Base-by-base conservation (phyloP, 2,797 vertebrate genomes). In the Amniataba percoides region DNA sequence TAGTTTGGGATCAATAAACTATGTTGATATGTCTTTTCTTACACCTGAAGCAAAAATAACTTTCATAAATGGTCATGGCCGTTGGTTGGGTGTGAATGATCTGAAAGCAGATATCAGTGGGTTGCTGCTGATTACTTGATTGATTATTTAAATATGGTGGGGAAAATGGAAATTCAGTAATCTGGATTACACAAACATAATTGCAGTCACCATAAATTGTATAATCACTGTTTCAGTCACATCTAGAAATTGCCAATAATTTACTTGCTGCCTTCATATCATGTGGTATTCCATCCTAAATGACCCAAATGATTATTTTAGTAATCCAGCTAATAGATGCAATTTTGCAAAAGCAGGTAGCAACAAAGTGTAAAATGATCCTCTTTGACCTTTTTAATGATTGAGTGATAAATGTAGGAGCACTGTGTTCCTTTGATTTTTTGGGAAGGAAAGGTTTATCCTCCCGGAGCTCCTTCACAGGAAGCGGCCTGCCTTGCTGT, bases 401-500 rank as follows among this genome's bases (percentile, higher is more conserved):
- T 21, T 70, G 12, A 71, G 74, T 68, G 62, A 61, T 56, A 57
- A 52, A 59, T 55, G 77, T n/a, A 42, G 57, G 55, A 42, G 55
- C 71, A 77, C 64, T 74, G 77, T 74, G 21, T 66, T 61, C 27
- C 31, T 58, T 62, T 57, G 9, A 7, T 63, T 39, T 58, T 77
- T 3, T 31, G n/a, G n/a, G 56, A 60, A 58, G 48, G 40, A 78
- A 62, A 87, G 53, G 51, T 71, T 80, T 74, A 70, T 77, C 72
- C 80, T 78, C 76, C 61, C 59, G 14, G 60, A 61, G 25, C 19
- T 85, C 13, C 68, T 78, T 73, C 45, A 74, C 71, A 84, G 67
- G 70, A 85, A 86, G 68, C 85, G 77, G 60, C 64, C 71, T 67
- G 43, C 65, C 77, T 77, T 49, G n/a, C 82, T 25, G 74, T 85